Evolutionary conservation across 2,797 vertebrate species (phyloP).

Genomic region (Menidia menidia): DNA sequence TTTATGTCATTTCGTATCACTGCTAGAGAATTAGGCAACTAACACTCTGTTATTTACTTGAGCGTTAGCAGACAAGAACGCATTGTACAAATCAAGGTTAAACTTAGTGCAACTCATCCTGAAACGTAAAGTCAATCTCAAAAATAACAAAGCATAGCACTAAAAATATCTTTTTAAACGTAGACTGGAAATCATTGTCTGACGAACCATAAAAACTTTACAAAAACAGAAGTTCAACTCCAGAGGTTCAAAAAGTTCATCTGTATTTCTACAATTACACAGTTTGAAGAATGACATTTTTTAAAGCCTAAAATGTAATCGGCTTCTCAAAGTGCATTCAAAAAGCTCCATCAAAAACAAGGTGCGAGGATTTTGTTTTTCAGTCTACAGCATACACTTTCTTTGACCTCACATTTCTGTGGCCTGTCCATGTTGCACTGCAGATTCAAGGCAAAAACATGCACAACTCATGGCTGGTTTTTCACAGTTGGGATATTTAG

Average conservation of each 20-base stretch:
- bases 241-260: neutral
- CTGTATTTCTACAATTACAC: neutral
- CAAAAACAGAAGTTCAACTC: neutral
- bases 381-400: neutral
- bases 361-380: no score
- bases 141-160: neutral
- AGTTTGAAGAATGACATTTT: neutral
- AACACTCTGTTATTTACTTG: conserved; percentile 3
- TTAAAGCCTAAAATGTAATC: neutral
- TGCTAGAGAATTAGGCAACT: neutral
- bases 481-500: no score
- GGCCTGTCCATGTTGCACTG: neutral
- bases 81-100: neutral
- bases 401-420: no score
- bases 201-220: no score
- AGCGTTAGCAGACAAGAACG: neutral
- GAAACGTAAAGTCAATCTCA: conserved; percentile 7
- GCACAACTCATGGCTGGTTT: no score
- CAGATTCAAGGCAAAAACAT: no score
- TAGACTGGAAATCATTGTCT: neutral
- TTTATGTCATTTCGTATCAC: conserved; percentile 5
- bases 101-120: neutral
- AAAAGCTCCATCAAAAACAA: no score
- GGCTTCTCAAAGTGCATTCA: no score
- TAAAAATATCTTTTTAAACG: neutral